A percentile compares a stretch with the other conserved stretches of the same genome.
Conservation (phyloP, 2,113 vertebrate species). For the Excalfactoria chinensis region DNA sequence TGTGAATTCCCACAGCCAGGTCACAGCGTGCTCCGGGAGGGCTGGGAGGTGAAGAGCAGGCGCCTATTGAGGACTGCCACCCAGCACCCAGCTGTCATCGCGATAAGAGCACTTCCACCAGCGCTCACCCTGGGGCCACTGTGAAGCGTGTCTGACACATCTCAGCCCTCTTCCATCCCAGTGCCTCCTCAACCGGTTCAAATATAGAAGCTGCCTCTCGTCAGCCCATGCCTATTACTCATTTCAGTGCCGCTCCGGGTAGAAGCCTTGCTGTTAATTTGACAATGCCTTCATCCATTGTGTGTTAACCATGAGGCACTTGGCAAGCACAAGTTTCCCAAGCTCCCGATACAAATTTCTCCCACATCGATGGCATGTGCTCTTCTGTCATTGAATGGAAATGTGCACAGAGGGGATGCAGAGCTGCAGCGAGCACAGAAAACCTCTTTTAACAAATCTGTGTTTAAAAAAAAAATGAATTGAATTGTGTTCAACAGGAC, state of each 20-base stretch:
- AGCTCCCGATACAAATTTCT: background rate
- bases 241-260: background rate
- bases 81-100: background rate
- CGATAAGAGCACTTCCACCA: conserved; percentile 5
- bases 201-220: conserved; percentile 58
- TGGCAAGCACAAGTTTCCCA: conserved; percentile 16
- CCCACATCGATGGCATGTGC: background rate
- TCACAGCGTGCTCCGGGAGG: background rate
- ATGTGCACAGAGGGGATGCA: background rate
- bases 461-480: background rate
- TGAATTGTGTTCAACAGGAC: background rate
- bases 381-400: background rate
- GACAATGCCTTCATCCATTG: conserved; percentile 1
- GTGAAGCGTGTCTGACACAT: conserved; percentile 18
- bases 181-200: conserved; percentile 20
- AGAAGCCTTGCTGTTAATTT: background rate
- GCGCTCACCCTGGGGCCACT: conserved; percentile 11
- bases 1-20: background rate
- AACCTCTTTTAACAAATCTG: background rate
- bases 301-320: background rate
- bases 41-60: background rate
- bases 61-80: background rate
- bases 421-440: background rate
- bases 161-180: conserved; percentile 4
- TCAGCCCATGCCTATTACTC: conserved; percentile 34